phyloP scores from a whole-genome alignment of 92 coral and sea anemone species.

The Meandrina meandrites region DNA sequence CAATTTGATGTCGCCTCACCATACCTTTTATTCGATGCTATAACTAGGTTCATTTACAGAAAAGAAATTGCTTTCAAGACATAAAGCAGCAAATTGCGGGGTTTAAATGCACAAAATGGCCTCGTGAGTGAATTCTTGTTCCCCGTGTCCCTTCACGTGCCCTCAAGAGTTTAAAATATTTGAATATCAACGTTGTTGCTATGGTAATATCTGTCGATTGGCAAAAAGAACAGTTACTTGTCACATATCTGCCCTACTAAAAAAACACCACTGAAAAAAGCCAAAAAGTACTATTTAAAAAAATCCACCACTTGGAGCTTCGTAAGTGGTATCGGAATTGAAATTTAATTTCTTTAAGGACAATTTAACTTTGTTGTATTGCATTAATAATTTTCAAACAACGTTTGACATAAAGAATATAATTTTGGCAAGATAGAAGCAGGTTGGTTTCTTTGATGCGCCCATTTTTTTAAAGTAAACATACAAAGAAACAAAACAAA shows the following conservation, averaged over 20 bases:
- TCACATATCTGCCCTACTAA: background rate
- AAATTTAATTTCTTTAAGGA: too few species aligned
- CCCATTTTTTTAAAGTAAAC: background rate
- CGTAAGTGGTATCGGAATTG: too few species aligned
- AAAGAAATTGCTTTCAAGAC: too few species aligned
- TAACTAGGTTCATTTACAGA: too few species aligned
- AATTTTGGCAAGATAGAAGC: background rate
- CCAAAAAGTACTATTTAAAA: too few species aligned
- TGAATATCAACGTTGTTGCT: background rate
- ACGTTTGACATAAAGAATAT: too few species aligned
- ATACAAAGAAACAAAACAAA: background rate
- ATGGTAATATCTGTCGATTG: background rate
- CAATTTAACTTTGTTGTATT: background rate
- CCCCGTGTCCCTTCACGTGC: background rate
- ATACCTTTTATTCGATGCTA: too few species aligned
- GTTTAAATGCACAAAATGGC: background rate
- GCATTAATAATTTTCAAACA: background rate
- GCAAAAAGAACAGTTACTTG: background rate
- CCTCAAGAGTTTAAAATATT: too few species aligned
- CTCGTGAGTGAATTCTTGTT: background rate
- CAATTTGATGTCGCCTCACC: too few species aligned
- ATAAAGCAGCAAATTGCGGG: background rate
- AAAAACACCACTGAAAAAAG: too few species aligned
- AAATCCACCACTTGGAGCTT: too few species aligned
- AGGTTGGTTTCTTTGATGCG: too few species aligned